A percentile compares a stretch with the other conserved stretches of the same genome.
These are phyloP conservation scores for Tenodera sinensis DNA, from an alignment of 2,888 invertebrate species.

Conservation along the genomic window DNA sequence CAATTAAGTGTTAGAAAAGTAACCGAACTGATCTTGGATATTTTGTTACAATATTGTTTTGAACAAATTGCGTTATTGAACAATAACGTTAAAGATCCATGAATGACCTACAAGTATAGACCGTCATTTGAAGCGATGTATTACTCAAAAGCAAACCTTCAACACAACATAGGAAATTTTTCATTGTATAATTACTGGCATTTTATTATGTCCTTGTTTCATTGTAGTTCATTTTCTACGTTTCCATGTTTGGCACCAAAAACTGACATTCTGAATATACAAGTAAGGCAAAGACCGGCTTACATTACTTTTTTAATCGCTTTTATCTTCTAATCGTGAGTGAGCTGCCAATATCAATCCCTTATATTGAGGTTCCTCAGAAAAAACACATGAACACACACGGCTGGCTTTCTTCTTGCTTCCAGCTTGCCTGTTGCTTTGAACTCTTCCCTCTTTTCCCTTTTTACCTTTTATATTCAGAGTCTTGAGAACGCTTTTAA, in stretches of 20 bases:
- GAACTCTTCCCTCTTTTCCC: not conserved
- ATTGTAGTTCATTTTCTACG: not conserved
- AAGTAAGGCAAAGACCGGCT: not conserved
- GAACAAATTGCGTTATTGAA: too few species aligned
- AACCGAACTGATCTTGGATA: too few species aligned
- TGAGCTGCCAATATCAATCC: not conserved
- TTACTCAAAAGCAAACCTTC: too few species aligned
- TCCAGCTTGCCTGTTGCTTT: not conserved
- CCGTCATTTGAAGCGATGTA: too few species aligned
- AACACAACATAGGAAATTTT: too few species aligned
- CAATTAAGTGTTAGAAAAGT: too few species aligned
- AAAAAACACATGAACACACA: not conserved
- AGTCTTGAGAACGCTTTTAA: not conserved
- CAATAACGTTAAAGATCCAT: too few species aligned
- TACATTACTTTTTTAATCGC: not conserved
- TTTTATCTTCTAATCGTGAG: not conserved
- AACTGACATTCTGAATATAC: not conserved
- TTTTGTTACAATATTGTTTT: too few species aligned
- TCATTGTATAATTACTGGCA: accelerated
- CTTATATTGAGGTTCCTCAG: not conserved
- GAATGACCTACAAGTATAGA: too few species aligned
- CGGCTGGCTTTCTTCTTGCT: not conserved
- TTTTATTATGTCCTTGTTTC: not conserved
- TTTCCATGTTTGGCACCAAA: too few species aligned
- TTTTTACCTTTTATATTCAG: not conserved